A percentile compares a stretch with the other conserved stretches of the same genome.
Evolutionary conservation across 2,113 vertebrate species (phyloP).

Genomic region (Odocoileus hemionus): DNA sequence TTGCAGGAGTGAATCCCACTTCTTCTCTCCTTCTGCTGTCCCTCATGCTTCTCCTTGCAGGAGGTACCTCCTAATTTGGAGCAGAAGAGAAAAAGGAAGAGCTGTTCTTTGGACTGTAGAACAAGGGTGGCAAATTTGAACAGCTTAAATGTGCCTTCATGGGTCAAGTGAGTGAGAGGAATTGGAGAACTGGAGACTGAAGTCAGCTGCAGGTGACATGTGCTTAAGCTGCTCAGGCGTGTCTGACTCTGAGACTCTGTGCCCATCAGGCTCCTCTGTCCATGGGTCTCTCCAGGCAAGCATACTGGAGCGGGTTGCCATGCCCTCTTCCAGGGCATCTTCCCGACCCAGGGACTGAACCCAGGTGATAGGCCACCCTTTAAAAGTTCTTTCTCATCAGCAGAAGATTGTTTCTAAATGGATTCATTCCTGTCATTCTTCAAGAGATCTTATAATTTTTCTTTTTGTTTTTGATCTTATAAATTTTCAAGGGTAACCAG

Average conservation of each 20-base stretch:
- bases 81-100: not conserved
- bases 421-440: not conserved
- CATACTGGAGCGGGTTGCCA: not conserved
- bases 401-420: not conserved
- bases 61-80: not conserved
- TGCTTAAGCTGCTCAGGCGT: fast-evolving
- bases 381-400: not conserved
- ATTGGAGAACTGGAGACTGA: not conserved
- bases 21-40: not conserved
- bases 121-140: not conserved
- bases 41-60: not conserved
- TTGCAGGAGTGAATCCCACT: not conserved
- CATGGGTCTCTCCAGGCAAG: not conserved
- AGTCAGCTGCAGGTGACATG: not conserved
- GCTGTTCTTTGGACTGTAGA: not conserved
- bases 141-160: not conserved
- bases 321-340: not conserved
- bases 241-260: not conserved
- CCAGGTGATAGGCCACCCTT: not conserved
- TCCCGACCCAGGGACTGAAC: not conserved
- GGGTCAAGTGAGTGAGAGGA: not conserved
- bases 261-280: not conserved
- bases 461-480: too few species aligned
- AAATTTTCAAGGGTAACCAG: not conserved
- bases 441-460: not conserved